These are phyloP conservation scores for Tetragonula carbonaria DNA, from an alignment of 2,888 invertebrate species.

Conservation along the genomic window DNA sequence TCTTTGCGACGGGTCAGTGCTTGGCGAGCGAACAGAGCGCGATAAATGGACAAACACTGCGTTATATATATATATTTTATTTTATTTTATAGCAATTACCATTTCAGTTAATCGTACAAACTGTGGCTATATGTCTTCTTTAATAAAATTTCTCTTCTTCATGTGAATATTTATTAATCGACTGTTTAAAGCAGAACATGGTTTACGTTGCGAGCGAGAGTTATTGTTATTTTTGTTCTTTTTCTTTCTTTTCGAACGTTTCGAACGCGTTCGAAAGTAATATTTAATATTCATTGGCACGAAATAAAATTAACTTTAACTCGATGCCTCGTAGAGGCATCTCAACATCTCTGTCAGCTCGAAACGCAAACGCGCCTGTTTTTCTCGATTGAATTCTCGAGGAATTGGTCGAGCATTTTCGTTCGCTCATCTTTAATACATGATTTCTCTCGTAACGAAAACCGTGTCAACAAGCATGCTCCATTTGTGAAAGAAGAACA, in stretches of 20 bases:
- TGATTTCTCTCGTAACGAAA: constrained; percentile 38
- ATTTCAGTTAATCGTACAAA: background rate
- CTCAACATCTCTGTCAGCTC: no score
- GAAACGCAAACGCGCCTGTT: background rate
- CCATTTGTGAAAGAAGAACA: constrained; percentile 19
- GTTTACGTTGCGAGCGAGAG: background rate
- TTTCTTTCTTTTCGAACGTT: no score
- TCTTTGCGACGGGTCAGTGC: constrained; percentile 2
- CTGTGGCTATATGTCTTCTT: background rate
- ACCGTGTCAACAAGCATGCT: constrained; percentile 51
- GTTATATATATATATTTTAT: constrained; percentile 1
- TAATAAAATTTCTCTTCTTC: background rate
- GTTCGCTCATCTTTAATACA: constrained; percentile 58
- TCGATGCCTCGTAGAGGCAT: background rate
- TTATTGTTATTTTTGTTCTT: background rate
- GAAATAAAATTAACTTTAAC: background rate
- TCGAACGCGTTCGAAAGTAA: no score
- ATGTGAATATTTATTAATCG: background rate
- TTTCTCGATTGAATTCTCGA: background rate
- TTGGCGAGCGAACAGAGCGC: background rate
- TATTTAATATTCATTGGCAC: background rate
- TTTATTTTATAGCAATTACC: background rate
- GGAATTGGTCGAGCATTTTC: constrained; percentile 46
- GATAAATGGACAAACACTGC: constrained; percentile 5
- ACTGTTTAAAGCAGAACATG: background rate